Evolutionary conservation across 2,888 invertebrate genomes (phyloP), one percentile per base, ranked within the genome.

Genomic region (Philhelius pedissequus): DNA sequence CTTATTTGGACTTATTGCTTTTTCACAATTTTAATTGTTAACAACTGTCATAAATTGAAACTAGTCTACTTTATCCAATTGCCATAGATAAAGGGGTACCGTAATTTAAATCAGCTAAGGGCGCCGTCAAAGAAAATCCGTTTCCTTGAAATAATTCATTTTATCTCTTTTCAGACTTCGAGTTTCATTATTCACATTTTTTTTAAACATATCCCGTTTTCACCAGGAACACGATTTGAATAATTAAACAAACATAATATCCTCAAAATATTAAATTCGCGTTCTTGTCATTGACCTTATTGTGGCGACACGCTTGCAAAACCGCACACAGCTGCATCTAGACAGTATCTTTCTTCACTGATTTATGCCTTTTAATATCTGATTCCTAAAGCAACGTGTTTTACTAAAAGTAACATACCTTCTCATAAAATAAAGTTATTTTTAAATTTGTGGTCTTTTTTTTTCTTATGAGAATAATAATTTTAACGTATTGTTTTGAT

Each of bases 271-370:
- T 30, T 7, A 6, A 27, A 13, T 7, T 27, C 3, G 11, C 43
- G 15, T 62, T 27, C 43, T 62, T 43, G 43, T 62, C 62, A 62
- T 30, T 62, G 62, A 62, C 62, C 62, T 62, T n/a, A n/a, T n/a
- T 62, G 43, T 27, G 13, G 18, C 30, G 18, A 4, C 27, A 43
- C 27, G 0, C 40, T 30, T 62, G 27, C 22, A 15, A 11, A 11
- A 30, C 15, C 13, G 15, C 40, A 62, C 5, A 43, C 0, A 20
- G 43, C 15, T 62, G 18, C 43, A 43, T 18, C 13, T 6, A 27
- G 9, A 62, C 38, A 40, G 40, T 60, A 25, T 27, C 9, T 25
- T 62, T 1, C 43, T 18, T 43, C 60, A 40, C 4, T 62, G 43
- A 18, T 43, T 43, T 43, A 27, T 30, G 9, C n/a, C 5, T 38